Evolutionary conservation across 2,113 vertebrate genomes (phyloP), one percentile per base, ranked within the genome.

Genomic region (Melanostigma gelatinosum): DNA sequence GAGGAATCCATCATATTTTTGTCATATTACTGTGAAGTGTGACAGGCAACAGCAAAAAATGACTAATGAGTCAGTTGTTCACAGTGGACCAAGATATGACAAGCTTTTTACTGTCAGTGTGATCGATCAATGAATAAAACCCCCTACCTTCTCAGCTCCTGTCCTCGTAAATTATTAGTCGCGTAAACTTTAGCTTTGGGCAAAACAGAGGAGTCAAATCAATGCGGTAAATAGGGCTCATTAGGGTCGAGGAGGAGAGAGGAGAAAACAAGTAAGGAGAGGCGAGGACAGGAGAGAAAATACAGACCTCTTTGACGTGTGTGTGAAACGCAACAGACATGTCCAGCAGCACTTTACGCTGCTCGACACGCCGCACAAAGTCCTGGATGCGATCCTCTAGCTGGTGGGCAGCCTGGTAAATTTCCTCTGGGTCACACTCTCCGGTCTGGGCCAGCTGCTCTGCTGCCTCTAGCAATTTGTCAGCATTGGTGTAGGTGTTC

Each of bases 321-420:
- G 98, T 98, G 88, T 99, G 98, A 83, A 99, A 99, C 54, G 98
- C 97, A 71, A 99, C 98, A 0, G 98, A 99, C 98, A 99, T 99
- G 93, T 99, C 98, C 85, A 99, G 92, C 10, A 99, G 94, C 86
- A 98, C 95, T 93, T 99, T 99, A 12, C 98, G 96, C n/a, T 98
- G 97, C 85, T 99, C 97, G 0, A 99, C 98, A 0, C 98, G 96
- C n/a, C 98, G 93, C 34, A 99, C 98, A 77, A 99, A 99, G 91
- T 99, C 98, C 93, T 99, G 98, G 83, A 99, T 99, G 67, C 98
- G 94, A 89, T 99, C 97, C 83, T 99, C 97, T 0, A 99, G 95
- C 90, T 99, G 98, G 91, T 98, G 98, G 55, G 98, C 98, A 5
- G 98, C 98, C 92, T 99, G 98, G 89, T 97, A 99, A 54, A 99